Conservation (phyloP, 2,113 vertebrate genomes). For the Grantiella picta region DNA sequence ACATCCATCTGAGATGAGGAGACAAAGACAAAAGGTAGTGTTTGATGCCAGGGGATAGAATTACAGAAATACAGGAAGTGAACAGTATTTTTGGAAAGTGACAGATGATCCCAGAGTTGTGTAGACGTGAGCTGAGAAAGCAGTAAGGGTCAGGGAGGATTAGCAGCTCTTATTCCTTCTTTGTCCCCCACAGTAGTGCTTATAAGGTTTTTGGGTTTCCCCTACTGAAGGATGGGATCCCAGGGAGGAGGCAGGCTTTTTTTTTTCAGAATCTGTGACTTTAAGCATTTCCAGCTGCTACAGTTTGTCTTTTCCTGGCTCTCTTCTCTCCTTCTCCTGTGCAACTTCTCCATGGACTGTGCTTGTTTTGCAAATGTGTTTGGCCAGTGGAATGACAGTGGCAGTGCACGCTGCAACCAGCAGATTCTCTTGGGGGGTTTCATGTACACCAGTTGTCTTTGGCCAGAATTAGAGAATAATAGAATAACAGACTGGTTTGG, state of each 20-base stretch:
- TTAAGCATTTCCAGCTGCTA: neutral
- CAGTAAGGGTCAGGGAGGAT: neutral
- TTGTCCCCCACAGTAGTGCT: neutral
- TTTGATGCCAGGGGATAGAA: neutral
- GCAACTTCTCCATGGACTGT: neutral
- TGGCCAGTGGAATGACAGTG: neutral
- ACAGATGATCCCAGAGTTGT: neutral
- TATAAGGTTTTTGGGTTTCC: neutral
- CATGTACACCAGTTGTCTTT: accelerated
- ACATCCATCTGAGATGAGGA: neutral
- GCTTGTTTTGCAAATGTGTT: neutral
- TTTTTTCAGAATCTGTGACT: neutral
- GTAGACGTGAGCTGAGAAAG: neutral
- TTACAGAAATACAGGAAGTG: neutral
- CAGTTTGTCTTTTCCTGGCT: neutral
- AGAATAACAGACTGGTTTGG: neutral
- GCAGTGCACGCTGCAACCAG: neutral
- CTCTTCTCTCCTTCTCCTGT: neutral
- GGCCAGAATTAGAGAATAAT: neutral
- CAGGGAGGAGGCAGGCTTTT: neutral
- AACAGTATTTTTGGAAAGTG: neutral
- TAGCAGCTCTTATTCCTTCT: neutral
- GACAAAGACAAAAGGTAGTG: neutral
- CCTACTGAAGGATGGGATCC: neutral
- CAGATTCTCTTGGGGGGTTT: neutral